These are phyloP conservation scores for Bradysia coprophila DNA, from an alignment of 1,140 invertebrate genomes.

Conservation along the genomic window DNA sequence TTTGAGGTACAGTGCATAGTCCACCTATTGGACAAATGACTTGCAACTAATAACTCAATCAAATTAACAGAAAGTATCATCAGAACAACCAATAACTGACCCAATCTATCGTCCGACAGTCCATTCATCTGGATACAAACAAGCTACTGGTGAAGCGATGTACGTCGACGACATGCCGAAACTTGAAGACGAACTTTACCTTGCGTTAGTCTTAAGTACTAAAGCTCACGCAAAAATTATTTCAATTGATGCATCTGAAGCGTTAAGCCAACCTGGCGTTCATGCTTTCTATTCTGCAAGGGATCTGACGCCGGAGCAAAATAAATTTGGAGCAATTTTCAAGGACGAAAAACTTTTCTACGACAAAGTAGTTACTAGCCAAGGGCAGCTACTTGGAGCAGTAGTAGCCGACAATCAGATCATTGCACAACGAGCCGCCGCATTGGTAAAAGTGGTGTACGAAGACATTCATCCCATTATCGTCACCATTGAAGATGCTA, in stretches of 20 bases:
- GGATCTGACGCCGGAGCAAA: slow-evolving; percentile 42
- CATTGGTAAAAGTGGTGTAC: slow-evolving; percentile 53
- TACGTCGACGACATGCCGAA: slow-evolving; percentile 80
- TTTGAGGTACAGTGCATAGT: slow-evolving; percentile 49
- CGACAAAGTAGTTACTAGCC: slow-evolving; percentile 42
- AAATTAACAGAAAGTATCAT: slow-evolving; percentile 46
- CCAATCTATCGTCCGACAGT: slow-evolving; percentile 62
- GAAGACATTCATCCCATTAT: slow-evolving; percentile 56
- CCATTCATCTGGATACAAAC: slow-evolving; percentile 70
- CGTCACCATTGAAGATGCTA: slow-evolving; percentile 73
- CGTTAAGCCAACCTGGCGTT: slow-evolving; percentile 53
- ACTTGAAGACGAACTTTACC: slow-evolving; percentile 50
- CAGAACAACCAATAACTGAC: slow-evolving; percentile 40
- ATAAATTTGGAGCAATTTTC: slow-evolving; percentile 43
- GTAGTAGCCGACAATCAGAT: slow-evolving; percentile 52
- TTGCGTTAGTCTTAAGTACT: slow-evolving; percentile 59
- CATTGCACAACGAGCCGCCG: slow-evolving; percentile 53
- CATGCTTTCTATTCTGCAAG: slow-evolving; percentile 49
- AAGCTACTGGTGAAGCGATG: slow-evolving; percentile 79
- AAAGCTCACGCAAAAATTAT: slow-evolving; percentile 64
- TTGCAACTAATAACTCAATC: too few species aligned
- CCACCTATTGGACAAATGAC: too few species aligned
- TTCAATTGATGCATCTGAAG: slow-evolving; percentile 48
- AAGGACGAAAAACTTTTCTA: slow-evolving; percentile 67
- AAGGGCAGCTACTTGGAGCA: slow-evolving; percentile 61